These are phyloP conservation scores for Dendrolimus kikuchii DNA, from an alignment of 1,140 invertebrate species.

Conservation along the genomic window DNA sequence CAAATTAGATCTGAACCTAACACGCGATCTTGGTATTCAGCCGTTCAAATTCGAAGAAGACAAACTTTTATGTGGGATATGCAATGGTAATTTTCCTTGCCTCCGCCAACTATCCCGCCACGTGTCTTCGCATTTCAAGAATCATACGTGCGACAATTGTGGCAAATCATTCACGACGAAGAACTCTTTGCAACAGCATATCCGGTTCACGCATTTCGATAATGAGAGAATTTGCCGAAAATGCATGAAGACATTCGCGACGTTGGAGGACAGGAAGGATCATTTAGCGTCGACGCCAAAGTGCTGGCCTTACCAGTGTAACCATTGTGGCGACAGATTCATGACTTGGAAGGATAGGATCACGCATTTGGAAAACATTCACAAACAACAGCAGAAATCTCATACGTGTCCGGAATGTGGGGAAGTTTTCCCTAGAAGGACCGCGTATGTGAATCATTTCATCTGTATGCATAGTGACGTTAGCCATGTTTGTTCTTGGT, in stretches of 20 bases:
- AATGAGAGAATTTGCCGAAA: constrained; percentile 27
- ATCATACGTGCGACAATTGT: constrained; percentile 38
- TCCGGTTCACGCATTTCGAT: constrained; percentile 22
- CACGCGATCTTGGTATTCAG: constrained; percentile 28
- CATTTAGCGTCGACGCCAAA: constrained; percentile 21
- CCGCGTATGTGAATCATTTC: constrained; percentile 26
- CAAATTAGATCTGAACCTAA: constrained; percentile 19
- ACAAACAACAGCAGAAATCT: constrained; percentile 19
- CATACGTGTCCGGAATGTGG: constrained; percentile 28
- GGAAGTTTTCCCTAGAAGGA: constrained; percentile 19
- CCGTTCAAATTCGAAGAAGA: constrained; percentile 31
- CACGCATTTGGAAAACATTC: constrained; percentile 25
- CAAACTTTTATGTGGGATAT: constrained; percentile 30
- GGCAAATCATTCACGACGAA: constrained; percentile 35
- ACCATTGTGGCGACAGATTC: constrained; percentile 27
- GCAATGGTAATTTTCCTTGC: constrained; percentile 29
- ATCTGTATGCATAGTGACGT: constrained; percentile 17
- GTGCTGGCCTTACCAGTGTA: constrained; percentile 35
- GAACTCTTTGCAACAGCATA: constrained; percentile 23
- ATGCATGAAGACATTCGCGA: constrained; percentile 32
- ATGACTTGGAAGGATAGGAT: constrained; percentile 22
- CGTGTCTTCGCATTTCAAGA: constrained; percentile 32
- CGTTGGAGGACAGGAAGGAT: constrained; percentile 22
- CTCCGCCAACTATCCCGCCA: constrained; percentile 37
- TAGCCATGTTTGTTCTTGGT: constrained; percentile 23